Evolutionary conservation across 2,797 vertebrate genomes (phyloP).

Genomic region (Buceros bicornis): DNA sequence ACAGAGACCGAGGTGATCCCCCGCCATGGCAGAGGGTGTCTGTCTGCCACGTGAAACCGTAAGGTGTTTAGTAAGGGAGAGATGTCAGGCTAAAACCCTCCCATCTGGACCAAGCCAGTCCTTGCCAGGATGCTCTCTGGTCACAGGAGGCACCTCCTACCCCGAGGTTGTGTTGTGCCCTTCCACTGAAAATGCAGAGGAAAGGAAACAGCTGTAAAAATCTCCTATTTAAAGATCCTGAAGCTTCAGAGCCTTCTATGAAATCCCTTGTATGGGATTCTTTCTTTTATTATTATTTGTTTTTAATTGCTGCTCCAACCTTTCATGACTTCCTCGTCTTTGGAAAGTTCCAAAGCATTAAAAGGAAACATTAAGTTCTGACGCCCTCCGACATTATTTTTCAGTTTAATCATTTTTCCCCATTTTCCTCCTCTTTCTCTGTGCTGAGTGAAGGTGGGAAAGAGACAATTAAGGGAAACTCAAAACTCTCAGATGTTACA

Average conservation of each 20-base stretch:
- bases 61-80: neutral
- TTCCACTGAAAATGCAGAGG: conserved; percentile 16
- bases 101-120: neutral
- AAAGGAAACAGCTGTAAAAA: conserved; percentile 63
- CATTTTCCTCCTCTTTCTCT: conserved; percentile 54
- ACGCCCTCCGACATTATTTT: conserved; percentile 60
- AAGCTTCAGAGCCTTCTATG: conserved; percentile 41
- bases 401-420: conserved; percentile 59
- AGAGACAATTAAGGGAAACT: conserved; percentile 74
- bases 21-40: neutral
- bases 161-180: neutral
- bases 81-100: neutral
- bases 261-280: conserved; percentile 28
- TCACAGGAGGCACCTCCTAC: neutral
- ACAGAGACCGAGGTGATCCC: neutral
- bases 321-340: conserved; percentile 59
- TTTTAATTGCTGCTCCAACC: conserved; percentile 57
- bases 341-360: conserved; percentile 61
- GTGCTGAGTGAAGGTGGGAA: conserved; percentile 67
- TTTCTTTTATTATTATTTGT: conserved; percentile 28
- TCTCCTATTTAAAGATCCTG: conserved; percentile 50
- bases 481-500: conserved; percentile 56
- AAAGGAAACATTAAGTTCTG: conserved; percentile 64
- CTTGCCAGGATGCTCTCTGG: neutral
- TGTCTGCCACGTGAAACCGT: neutral